Percentiles rank a stretch among this genome's conserved stretches.
phyloP scores from a whole-genome alignment of 2,113 vertebrate species.

The Cyanoramphus novaezelandiae region DNA sequence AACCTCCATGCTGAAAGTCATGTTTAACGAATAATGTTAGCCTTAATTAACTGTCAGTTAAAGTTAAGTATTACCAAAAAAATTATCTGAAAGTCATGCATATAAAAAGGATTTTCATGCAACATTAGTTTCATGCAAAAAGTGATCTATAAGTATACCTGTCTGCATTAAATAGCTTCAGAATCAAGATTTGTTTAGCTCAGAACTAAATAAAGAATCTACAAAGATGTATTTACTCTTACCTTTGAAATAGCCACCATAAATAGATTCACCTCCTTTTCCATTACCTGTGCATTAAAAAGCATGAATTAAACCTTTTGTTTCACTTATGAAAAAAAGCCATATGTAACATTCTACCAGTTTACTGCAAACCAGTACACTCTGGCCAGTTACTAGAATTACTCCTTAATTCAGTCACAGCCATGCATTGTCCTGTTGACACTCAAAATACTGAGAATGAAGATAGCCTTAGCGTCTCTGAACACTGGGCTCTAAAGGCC shows the following conservation, averaged over 20 bases:
- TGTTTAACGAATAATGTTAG: constrained; percentile 81
- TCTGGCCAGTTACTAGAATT: background rate
- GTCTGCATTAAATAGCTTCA: constrained; percentile 71
- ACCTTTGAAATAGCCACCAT: constrained; percentile 99
- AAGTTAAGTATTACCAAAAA: constrained; percentile 75
- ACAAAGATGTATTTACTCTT: constrained; percentile 71
- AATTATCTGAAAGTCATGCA: constrained; percentile 78
- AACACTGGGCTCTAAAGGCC: background rate
- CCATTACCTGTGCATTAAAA: constrained; percentile 85
- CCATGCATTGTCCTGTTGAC: background rate
- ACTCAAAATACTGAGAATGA: background rate
- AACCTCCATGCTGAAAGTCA: constrained; percentile 97
- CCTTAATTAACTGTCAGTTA: constrained; percentile 80
- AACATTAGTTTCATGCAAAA: constrained; percentile 86
- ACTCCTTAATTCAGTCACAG: background rate
- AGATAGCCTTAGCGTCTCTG: background rate
- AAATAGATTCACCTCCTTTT: constrained; percentile 98
- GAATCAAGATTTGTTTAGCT: constrained; percentile 68
- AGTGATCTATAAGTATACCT: constrained; percentile 77
- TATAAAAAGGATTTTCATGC: constrained; percentile 82
- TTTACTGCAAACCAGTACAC: background rate
- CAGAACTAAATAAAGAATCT: constrained; percentile 61
- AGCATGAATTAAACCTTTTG: background rate
- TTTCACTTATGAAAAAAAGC: background rate
- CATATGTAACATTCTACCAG: background rate